Base-by-base conservation (phyloP, 2,888 invertebrate genomes). In the Monopis laevigella region DNA sequence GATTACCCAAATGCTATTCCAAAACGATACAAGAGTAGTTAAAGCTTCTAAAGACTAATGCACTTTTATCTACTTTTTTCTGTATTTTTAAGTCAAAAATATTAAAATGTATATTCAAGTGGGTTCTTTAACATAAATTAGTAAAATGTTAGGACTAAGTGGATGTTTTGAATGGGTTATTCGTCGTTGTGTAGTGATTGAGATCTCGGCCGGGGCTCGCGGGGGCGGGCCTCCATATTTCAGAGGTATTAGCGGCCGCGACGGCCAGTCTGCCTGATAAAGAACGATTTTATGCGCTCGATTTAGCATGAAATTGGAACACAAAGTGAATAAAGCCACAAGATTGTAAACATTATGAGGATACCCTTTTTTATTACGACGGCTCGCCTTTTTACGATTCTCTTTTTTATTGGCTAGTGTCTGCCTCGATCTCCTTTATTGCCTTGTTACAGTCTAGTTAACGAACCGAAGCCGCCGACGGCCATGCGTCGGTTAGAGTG, bases 301-400 rank as follows among this genome's bases (percentile, higher is more conserved):
- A 78, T 80, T 80, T 80, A 80, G 75, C 80, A 78, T 78, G 78
- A 80, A 80, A 80, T 80, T 80, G 78, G 74, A 77, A 77, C 69
- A 78, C 80, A 80, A 78, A 77, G 80, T 78, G 80, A 77, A 78
- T 80, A 78, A 78, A 78, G 75, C 75, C 74, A 77, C 78, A 73
- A 73, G 77, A 78, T 75, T 75, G 78, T 80, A 77, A 80, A 77
- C 78, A 80, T 78, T 75, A 77, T 64, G 70, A 74, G 71, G 67
- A 71, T 65, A 69, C 71, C 56, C 68, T 75, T 78, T 78, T 78
- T 80, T 77, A 77, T 67, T 64, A 61, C 65, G 54, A 61, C 61
- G 64, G 66, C 69, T 73, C 64, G 65, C 62, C 63, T 73, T 73
- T 75, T 77, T 77, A 75, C 69, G 68, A 73, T 68, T 65, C 63